These are phyloP conservation scores for Ptilodon capucinus DNA, from an alignment of 2,888 invertebrate species.

Conservation along the genomic window DNA sequence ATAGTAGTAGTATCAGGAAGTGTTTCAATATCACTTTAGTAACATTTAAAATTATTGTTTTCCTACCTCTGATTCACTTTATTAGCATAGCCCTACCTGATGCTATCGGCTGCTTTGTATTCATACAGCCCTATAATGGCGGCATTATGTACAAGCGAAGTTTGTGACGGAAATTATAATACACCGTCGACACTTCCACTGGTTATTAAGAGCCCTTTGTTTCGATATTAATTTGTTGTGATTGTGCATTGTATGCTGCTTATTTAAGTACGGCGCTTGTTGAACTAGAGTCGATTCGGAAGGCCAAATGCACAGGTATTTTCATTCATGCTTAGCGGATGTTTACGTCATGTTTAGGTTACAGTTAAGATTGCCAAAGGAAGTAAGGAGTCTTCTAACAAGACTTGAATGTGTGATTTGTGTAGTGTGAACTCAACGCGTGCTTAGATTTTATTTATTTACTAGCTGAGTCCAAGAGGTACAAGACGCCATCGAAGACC, in stretches of 20 bases:
- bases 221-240: slow-evolving; percentile 30
- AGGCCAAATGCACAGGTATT: slow-evolving; percentile 4
- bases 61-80: slow-evolving; percentile 25
- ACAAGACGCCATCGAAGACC: too few species aligned
- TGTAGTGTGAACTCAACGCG: too few species aligned
- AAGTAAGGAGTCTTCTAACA: too few species aligned
- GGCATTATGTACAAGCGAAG: slow-evolving; percentile 60
- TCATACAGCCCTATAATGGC: slow-evolving; percentile 55
- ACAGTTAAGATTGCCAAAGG: background rate
- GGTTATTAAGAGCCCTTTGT: slow-evolving; percentile 55
- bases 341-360: background rate
- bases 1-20: too few species aligned
- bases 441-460: too few species aligned
- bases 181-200: slow-evolving; percentile 59
- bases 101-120: slow-evolving; percentile 69
- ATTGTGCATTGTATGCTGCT: slow-evolving; percentile 22
- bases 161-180: slow-evolving; percentile 74
- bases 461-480: too few species aligned
- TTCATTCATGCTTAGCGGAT: background rate
- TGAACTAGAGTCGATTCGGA: slow-evolving; percentile 12
- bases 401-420: too few species aligned
- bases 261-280: slow-evolving; percentile 5
- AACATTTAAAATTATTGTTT: slow-evolving; percentile 9
- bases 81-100: slow-evolving; percentile 54
- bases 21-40: background rate